A percentile compares a stretch with the other conserved stretches of the same genome.
These are phyloP conservation scores for Cossypha dichroa DNA, from an alignment of 2,797 vertebrate genomes.

Conservation along the genomic window DNA sequence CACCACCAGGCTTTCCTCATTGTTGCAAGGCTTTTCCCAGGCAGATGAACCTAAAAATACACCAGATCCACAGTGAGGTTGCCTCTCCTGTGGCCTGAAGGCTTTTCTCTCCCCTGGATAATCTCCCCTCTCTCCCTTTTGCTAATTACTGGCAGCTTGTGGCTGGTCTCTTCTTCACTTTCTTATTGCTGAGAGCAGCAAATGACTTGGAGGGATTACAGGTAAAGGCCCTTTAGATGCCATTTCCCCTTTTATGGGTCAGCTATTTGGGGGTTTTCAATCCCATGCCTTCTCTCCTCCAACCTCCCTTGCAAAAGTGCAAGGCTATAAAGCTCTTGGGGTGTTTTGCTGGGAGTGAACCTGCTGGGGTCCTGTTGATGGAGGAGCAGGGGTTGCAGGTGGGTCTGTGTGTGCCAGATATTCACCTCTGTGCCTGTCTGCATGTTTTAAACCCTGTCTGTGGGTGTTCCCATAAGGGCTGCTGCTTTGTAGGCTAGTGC, in stretches of 20 bases:
- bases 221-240: neutral
- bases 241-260: neutral
- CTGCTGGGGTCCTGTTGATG: neutral
- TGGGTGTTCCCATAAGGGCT: rapidly evolving
- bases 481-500: neutral
- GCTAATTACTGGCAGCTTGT: neutral
- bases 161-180: neutral
- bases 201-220: neutral
- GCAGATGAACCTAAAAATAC: constrained; percentile 54
- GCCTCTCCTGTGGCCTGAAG: constrained; percentile 9
- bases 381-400: rapidly evolving
- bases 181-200: neutral
- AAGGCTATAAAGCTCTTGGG: neutral
- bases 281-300: neutral
- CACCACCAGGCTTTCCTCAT: constrained; percentile 17
- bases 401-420: neutral
- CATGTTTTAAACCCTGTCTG: neutral
- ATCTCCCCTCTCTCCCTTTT: neutral
- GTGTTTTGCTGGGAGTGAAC: neutral
- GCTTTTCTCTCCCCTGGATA: neutral
- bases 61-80: neutral
- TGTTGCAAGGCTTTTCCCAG: constrained; percentile 45
- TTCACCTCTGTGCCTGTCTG: neutral
- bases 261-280: neutral
- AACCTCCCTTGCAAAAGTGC: neutral